Evolutionary conservation across 2,113 vertebrate genomes (phyloP).

Genomic region (Cinclus mexicanus): DNA sequence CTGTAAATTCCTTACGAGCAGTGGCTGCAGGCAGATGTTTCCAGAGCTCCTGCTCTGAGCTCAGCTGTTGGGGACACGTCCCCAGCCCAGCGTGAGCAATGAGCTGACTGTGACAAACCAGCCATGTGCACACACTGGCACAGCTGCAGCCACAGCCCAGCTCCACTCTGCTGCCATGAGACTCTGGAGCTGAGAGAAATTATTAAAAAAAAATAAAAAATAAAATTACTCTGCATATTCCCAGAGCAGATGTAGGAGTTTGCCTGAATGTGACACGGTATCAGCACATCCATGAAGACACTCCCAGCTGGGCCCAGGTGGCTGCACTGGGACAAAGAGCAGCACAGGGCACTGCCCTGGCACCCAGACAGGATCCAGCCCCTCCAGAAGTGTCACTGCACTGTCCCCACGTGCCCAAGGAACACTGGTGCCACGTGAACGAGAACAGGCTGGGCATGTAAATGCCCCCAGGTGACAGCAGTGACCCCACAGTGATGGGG

Average conservation of each 20-base stretch:
- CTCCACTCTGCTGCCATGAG: background rate
- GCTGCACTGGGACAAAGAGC: background rate
- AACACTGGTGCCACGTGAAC: accelerated
- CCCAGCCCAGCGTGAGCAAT: background rate
- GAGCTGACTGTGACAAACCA: background rate
- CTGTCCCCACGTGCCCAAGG: background rate
- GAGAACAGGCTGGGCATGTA: accelerated
- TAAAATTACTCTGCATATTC: accelerated
- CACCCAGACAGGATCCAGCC: accelerated
- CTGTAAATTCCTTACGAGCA: background rate
- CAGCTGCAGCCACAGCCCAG: background rate
- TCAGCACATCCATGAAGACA: accelerated
- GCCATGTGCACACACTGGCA: background rate
- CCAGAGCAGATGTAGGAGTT: background rate
- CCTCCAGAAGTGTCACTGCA: accelerated
- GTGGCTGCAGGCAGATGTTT: background rate
- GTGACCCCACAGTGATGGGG: accelerated
- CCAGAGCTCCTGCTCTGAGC: background rate
- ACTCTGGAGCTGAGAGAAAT: background rate
- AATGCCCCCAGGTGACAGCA: accelerated
- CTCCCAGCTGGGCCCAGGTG: background rate
- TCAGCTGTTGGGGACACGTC: background rate
- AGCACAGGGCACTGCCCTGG: background rate
- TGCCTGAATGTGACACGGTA: accelerated
- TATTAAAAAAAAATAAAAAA: background rate